Percentiles rank a stretch among this genome's conserved stretches.
These are phyloP conservation scores for Belgica antarctica DNA, from an alignment of 2,888 invertebrate genomes.

Conservation along the genomic window DNA sequence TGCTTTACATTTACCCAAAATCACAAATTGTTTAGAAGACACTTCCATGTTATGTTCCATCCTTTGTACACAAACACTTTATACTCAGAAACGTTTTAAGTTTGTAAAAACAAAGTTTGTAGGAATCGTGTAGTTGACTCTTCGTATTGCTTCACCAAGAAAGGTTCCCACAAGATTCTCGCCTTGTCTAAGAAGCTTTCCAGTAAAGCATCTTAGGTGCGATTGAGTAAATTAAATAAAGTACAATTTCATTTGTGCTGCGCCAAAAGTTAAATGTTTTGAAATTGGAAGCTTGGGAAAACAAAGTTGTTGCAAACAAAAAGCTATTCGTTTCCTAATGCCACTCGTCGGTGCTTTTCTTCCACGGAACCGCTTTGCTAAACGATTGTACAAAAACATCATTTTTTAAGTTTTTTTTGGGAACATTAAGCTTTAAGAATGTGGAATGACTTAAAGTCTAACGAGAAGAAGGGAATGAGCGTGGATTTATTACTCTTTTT, in stretches of 20 bases:
- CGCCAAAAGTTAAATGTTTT: constrained; percentile 20
- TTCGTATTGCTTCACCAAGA: too few species aligned
- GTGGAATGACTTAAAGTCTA: not conserved
- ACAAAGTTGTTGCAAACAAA: constrained; percentile 7
- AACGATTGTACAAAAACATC: constrained; percentile 24
- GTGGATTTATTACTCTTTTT: constrained; percentile 4
- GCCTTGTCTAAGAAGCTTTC: too few species aligned
- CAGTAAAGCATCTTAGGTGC: constrained; percentile 9
- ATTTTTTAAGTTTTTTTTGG: constrained; percentile 7
- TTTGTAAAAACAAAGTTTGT: too few species aligned
- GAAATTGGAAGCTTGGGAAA: constrained; percentile 13
- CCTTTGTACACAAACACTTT: too few species aligned
- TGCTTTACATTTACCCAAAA: too few species aligned
- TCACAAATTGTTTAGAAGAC: too few species aligned
- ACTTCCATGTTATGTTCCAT: too few species aligned
- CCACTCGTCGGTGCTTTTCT: constrained; percentile 2
- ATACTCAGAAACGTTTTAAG: too few species aligned
- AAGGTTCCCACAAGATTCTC: not conserved
- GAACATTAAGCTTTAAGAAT: constrained; percentile 5
- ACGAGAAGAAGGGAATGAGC: not conserved
- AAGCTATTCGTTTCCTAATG: not conserved
- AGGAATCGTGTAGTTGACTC: too few species aligned
- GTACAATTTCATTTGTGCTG: constrained; percentile 4
- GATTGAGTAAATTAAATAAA: constrained; percentile 27
- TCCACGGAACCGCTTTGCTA: not conserved